Conservation (phyloP, 2,888 invertebrate species). For the Phyto melanocephala region DNA sequence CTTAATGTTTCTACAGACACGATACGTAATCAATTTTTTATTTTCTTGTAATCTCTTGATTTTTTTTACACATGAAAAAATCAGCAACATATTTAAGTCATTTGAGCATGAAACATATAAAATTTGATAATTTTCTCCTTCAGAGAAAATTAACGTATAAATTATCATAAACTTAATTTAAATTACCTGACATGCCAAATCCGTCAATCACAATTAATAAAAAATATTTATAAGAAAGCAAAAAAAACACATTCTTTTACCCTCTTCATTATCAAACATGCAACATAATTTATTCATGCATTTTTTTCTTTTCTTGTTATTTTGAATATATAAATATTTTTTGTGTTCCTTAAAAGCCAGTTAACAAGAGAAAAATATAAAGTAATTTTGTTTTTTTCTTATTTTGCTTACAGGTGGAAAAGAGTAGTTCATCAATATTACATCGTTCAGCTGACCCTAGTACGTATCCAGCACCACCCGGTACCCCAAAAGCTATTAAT, state of each 20-base stretch:
- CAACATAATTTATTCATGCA: conserved; percentile 13
- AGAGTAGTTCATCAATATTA: conserved; percentile 80
- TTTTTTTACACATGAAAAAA: too few species aligned
- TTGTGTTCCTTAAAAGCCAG: too few species aligned
- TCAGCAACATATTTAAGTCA: too few species aligned
- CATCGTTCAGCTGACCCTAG: conserved; percentile 86
- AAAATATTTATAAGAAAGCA: background rate
- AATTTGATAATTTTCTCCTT: background rate
- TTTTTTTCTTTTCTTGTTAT: background rate
- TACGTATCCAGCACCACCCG: conserved; percentile 86
- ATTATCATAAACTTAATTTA: conserved; percentile 35
- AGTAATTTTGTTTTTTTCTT: conserved; percentile 11
- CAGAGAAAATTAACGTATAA: background rate
- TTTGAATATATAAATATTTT: background rate
- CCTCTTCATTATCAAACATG: conserved; percentile 28
- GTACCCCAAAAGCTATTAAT: conserved; percentile 84
- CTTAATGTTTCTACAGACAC: too few species aligned
- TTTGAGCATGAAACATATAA: too few species aligned
- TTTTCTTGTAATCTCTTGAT: too few species aligned
- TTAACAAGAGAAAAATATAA: too few species aligned
- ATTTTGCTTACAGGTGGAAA: conserved; percentile 75
- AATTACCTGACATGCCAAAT: conserved; percentile 41
- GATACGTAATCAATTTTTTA: too few species aligned
- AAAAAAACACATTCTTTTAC: background rate
- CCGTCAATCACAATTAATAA: conserved; percentile 58